Evolutionary conservation across 2,888 invertebrate genomes (phyloP), one percentile per base, ranked within the genome.

Genomic region (Aleiodes testaceus): DNA sequence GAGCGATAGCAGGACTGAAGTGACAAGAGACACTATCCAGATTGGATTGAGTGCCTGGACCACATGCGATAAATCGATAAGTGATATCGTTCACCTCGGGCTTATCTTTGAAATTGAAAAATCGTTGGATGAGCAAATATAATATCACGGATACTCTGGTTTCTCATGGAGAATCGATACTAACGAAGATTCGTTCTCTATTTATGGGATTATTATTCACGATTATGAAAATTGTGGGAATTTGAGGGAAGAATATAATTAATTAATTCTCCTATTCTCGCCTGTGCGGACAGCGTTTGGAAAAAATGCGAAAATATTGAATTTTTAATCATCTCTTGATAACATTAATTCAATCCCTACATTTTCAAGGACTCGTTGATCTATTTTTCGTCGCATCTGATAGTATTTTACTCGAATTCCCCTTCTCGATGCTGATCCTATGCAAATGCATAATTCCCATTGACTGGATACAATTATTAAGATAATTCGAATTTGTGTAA

Each of bases 261-360:
- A 26, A 5, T 3, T 26, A 26, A 26, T 3, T 26, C 26, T 26
- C 3, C 26, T 26, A 26, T 59, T 59, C 18, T 9, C 16, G 2
- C 11, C 9, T n/a, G 59, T 65, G 65, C 65, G 65, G 49, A 65
- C 65, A 65, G 65, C 65, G 50, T 30, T 45, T 14, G 26, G 30
- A 65, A 65, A 30, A 16, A 14, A 16, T n/a, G 22, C 47, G 49
- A 1, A 5, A 47, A 64, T 11, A 52, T 3, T 26, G 36, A 47
- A 30, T 30, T 30, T 50, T 50, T 16, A 2, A 16, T 22, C n/a
- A 47, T 66, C 20, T n/a, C 50, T 11, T 11, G n/a, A n/a, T 42
- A 36, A 42, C 18, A 16, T 16, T 11, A 36, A 36, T 36, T 11
- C 30, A 3, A 22, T 11, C 14, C 9, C 2, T 20, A 36, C n/a